Evolutionary conservation across 2,888 invertebrate species (phyloP).

Genomic region (Phengaris alcon): DNA sequence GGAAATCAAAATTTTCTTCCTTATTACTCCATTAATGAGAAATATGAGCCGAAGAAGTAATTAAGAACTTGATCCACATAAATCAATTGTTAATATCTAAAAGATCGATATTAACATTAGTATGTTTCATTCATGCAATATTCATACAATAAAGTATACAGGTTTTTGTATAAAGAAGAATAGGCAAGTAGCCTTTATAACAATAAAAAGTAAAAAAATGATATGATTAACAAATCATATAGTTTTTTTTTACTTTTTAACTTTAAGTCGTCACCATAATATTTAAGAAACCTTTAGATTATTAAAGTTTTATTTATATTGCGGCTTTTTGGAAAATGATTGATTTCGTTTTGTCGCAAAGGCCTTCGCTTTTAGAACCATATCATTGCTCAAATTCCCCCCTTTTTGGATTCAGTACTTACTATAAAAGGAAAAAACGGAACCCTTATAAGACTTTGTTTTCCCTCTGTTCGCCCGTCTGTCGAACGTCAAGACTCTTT

Average conservation of each 20-base stretch:
- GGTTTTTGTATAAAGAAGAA: slow-evolving; percentile 7
- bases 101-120: slow-evolving; percentile 19
- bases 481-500: too few relatives aligned
- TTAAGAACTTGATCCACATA: slow-evolving; percentile 7
- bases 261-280: not conserved
- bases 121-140: slow-evolving; percentile 23
- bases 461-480: too few relatives aligned
- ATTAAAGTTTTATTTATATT: not conserved
- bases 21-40: slow-evolving; percentile 12
- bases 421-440: too few relatives aligned
- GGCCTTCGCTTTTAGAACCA: not conserved
- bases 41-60: not conserved
- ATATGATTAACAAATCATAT: too few relatives aligned
- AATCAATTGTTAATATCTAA: slow-evolving; percentile 3
- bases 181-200: not conserved
- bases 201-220: too few relatives aligned
- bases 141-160: not conserved
- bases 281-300: not conserved
- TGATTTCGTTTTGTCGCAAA: not conserved
- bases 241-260: too few relatives aligned
- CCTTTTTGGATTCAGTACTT: too few relatives aligned
- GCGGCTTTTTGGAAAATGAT: not conserved
- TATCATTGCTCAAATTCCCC: too few relatives aligned
- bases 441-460: too few relatives aligned
- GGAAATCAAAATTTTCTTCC: slow-evolving; percentile 18